Evolutionary conservation across 2,113 vertebrate genomes (phyloP).

Genomic region (Alexandromys fortis): DNA sequence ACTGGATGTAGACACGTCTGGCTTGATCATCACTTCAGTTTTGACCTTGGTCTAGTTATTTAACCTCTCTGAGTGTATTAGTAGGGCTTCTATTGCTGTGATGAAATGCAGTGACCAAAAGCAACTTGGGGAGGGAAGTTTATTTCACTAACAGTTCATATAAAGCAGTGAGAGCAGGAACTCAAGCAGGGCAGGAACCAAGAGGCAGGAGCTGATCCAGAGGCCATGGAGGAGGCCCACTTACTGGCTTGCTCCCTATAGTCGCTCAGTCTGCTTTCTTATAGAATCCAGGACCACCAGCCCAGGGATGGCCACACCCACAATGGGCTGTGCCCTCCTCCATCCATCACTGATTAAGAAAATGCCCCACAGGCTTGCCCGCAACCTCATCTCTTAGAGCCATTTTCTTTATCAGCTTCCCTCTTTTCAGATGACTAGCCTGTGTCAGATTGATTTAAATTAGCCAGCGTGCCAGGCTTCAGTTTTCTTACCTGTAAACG

Average conservation of each 20-base stretch:
- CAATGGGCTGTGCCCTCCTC: not conserved
- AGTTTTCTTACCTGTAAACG: not conserved
- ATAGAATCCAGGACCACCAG: not conserved
- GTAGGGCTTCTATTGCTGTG: not conserved
- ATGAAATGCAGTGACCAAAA: not conserved
- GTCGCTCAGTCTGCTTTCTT: not conserved
- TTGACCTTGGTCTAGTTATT: conserved; percentile 6
- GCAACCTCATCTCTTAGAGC: not conserved
- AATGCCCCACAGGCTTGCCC: not conserved
- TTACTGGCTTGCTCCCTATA: not conserved
- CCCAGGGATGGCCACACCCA: not conserved
- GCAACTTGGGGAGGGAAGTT: not conserved
- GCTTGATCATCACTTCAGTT: not conserved
- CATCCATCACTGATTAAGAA: not conserved
- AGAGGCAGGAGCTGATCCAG: not conserved
- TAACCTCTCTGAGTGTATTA: not conserved
- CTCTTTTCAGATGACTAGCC: not conserved
- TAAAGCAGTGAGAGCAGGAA: too few species aligned
- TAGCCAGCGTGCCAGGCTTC: not conserved
- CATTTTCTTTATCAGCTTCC: not conserved
- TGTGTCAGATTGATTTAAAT: not conserved
- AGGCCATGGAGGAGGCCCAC: not conserved
- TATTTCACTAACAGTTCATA: not conserved
- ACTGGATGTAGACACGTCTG: not conserved
- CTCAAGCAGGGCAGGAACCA: not conserved